Evolutionary conservation across 2,797 vertebrate species (phyloP).

Genomic region (Sternarchorhynchus goeldii): DNA sequence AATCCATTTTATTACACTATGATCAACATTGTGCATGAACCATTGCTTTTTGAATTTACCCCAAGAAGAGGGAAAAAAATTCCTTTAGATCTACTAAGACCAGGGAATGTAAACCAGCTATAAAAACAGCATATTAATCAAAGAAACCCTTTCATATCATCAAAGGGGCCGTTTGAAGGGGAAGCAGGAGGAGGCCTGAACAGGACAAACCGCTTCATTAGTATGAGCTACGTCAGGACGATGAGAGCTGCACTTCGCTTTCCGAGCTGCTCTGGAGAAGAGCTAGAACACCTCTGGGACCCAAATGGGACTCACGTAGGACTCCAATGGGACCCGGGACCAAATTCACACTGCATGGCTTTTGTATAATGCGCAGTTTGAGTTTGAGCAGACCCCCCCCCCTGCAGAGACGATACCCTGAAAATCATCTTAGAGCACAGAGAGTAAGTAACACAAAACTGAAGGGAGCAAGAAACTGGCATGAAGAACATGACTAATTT

Average conservation of each 20-base stretch:
- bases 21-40: constrained; percentile 9
- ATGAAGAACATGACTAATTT: background rate
- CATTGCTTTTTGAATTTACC: constrained; percentile 2
- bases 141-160: constrained; percentile 17
- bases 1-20: background rate
- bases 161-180: constrained; percentile 19
- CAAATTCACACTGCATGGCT: background rate
- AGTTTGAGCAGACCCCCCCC: background rate
- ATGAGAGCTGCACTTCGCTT: background rate
- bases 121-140: constrained; percentile 34
- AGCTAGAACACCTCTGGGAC: background rate
- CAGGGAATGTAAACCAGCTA: background rate
- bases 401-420: background rate
- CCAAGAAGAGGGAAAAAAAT: background rate
- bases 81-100: background rate
- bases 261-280: constrained; percentile 21
- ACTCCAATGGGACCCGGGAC: background rate
- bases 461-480: background rate
- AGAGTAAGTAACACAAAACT: background rate
- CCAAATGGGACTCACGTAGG: too few species aligned
- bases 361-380: background rate
- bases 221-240: constrained; percentile 2
- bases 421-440: background rate
- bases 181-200: constrained; percentile 1
- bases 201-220: constrained; percentile 30